Base-by-base conservation (phyloP, 2,888 invertebrate genomes). In the Reticulitermes lucifugus region DNA sequence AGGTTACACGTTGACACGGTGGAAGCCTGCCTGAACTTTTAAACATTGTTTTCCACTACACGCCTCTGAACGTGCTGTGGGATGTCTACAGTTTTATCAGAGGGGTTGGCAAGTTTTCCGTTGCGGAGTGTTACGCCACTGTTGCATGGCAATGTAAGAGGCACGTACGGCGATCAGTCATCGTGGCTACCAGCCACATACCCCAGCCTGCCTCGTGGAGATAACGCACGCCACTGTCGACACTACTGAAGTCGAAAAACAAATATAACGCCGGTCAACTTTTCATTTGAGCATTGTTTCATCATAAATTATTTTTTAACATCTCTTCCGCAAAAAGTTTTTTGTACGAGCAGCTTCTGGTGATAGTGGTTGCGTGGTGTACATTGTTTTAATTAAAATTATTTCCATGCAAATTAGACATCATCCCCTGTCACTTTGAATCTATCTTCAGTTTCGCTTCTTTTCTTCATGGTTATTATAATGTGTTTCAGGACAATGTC, bases 231-330 rank as follows among this genome's bases (percentile, higher is more conserved):
- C 59, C 71, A 51, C 35, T 79, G 79, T 79, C 79, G n/a, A 51
- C 79, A 51, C 46, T 12, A 9, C 25, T 55, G 65, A 7, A 25
- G 65, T 9, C 65, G 18, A 4, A 79, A 51, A 79, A 43, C 43
- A 79, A 77, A 77, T 51, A 79, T 51, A 46, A 35, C n/a, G 46
- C 21, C 73, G 41, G 29, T 21, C 73, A 41, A 35, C 29, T 12
- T 35, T 73, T 79, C 59, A 79, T 46, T 79, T 71, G 25, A 25
- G 55, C 83, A 83, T 81, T 71, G 71, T 71, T 70, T 46, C 55
- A 25, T 70, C 73, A 51, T 51, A 83, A 71, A 83, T 83, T 73
- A 83, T 83, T 83, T 82, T 43, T 83, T 83, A 83, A 83, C 83
- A 22, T 55, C 75, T 75, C 83, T 81, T 55, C 43, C n/a, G n/a